These are phyloP conservation scores for Cantharis rustica DNA, from an alignment of 2,888 invertebrate genomes.

Conservation along the genomic window DNA sequence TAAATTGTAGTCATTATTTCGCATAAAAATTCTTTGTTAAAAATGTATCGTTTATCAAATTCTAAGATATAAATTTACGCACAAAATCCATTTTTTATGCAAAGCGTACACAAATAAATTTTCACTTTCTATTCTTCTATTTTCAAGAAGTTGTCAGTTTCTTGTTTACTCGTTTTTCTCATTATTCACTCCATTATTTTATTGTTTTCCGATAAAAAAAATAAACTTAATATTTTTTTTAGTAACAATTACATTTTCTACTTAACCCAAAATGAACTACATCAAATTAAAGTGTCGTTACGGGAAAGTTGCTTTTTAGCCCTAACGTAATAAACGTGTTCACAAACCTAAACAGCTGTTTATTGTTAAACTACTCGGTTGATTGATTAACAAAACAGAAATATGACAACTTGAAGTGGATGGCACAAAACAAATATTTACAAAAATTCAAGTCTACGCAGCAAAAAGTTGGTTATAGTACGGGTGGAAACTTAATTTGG, in stretches of 20 bases:
- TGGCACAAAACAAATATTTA: background rate
- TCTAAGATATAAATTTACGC: background rate
- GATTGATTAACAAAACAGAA: background rate
- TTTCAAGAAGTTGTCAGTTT: background rate
- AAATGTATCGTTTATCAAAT: background rate
- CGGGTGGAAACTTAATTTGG: background rate
- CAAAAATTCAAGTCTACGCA: background rate
- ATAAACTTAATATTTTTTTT: background rate
- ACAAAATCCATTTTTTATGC: background rate
- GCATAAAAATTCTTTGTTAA: background rate
- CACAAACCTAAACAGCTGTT: background rate
- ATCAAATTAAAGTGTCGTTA: background rate
- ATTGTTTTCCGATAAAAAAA: background rate
- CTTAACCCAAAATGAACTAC: background rate
- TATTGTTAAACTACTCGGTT: background rate
- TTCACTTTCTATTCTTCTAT: background rate
- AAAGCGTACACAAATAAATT: background rate
- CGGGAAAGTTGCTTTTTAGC: background rate
- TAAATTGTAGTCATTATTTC: background rate
- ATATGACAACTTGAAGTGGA: background rate
- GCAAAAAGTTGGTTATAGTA: background rate
- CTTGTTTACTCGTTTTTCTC: background rate
- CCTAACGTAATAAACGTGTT: background rate
- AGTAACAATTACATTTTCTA: background rate
- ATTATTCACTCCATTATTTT: background rate